These are phyloP conservation scores for Pseudochromis fuscus DNA, from an alignment of 2,797 vertebrate genomes.

Conservation along the genomic window DNA sequence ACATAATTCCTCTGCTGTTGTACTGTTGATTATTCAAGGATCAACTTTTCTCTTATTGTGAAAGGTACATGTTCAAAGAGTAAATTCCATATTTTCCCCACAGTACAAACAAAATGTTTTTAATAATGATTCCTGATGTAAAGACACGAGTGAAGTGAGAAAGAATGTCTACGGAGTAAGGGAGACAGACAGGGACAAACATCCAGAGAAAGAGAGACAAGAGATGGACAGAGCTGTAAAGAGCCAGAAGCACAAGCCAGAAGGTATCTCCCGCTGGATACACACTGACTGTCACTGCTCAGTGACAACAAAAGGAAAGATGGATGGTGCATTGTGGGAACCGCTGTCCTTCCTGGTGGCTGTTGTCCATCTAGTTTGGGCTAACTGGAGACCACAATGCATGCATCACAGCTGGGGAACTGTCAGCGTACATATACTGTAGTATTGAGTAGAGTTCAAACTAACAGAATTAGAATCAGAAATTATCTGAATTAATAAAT, in stretches of 20 bases:
- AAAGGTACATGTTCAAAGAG: not conserved
- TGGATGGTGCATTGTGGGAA: conserved; percentile 67
- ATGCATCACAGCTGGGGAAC: not conserved
- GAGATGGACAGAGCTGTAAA: conserved; percentile 77
- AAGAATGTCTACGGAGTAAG: conserved; percentile 71
- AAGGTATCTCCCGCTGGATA: conserved; percentile 73
- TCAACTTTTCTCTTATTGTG: not conserved
- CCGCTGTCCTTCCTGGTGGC: conserved; percentile 23
- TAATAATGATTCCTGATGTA: not conserved
- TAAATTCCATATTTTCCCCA: not conserved
- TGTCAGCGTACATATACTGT: conserved; percentile 10
- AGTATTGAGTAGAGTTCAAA: conserved; percentile 15
- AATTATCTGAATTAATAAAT: conserved; percentile 46
- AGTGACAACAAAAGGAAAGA: conserved; percentile 46
- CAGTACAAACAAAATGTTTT: not conserved
- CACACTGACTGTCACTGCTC: conserved; percentile 44
- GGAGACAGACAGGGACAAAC: conserved; percentile 25
- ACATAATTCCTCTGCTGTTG: not conserved
- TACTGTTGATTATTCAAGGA: not conserved
- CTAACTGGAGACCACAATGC: conserved; percentile 12
- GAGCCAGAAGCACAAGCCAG: conserved; percentile 67
- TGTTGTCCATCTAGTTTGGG: conserved; percentile 16
- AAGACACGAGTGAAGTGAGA: not conserved
- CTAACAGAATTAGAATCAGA: conserved; percentile 33
- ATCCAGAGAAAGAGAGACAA: conserved; percentile 75